Evolutionary conservation across 2,113 vertebrate species (phyloP).

Genomic region (Anguilla japonica): DNA sequence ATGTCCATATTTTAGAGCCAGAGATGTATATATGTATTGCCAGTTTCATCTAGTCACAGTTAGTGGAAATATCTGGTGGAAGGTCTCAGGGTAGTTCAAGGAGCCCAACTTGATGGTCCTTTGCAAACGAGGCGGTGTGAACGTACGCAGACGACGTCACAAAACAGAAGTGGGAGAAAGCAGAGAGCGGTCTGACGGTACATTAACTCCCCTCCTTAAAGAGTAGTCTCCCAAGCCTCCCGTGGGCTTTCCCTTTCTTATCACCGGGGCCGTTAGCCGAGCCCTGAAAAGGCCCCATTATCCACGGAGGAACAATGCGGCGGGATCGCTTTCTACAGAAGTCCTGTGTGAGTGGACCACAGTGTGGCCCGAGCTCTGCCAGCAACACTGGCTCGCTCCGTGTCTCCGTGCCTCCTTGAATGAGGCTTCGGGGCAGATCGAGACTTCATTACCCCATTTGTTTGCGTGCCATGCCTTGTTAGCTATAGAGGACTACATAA

Average conservation of each 20-base stretch:
- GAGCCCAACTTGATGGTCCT: neutral
- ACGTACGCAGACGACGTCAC: constrained; percentile 26
- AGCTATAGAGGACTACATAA: constrained; percentile 56
- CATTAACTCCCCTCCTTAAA: constrained; percentile 66
- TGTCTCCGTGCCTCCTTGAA: constrained; percentile 49
- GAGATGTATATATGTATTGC: neutral
- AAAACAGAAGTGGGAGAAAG: constrained; percentile 39
- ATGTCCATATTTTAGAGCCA: neutral
- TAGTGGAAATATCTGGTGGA: neutral
- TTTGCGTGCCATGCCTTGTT: constrained; percentile 70
- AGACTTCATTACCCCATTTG: constrained; percentile 66
- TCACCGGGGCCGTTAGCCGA: constrained; percentile 41
- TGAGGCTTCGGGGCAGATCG: constrained; percentile 46
- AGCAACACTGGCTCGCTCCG: constrained; percentile 4
- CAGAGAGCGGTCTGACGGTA: constrained; percentile 45
- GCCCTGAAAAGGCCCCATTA: constrained; percentile 74
- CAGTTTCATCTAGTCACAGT: neutral
- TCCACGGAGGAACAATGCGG: constrained; percentile 69
- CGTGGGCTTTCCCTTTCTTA: constrained; percentile 49
- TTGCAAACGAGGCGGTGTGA: neutral
- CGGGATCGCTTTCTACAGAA: constrained; percentile 71
- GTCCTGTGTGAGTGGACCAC: constrained; percentile 61
- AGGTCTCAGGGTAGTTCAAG: constrained; percentile 1
- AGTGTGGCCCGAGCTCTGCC: constrained; percentile 56
- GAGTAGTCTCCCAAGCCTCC: constrained; percentile 74